These are phyloP conservation scores for Tetragnatha montana DNA, from an alignment of 2,888 invertebrate genomes.

Conservation along the genomic window DNA sequence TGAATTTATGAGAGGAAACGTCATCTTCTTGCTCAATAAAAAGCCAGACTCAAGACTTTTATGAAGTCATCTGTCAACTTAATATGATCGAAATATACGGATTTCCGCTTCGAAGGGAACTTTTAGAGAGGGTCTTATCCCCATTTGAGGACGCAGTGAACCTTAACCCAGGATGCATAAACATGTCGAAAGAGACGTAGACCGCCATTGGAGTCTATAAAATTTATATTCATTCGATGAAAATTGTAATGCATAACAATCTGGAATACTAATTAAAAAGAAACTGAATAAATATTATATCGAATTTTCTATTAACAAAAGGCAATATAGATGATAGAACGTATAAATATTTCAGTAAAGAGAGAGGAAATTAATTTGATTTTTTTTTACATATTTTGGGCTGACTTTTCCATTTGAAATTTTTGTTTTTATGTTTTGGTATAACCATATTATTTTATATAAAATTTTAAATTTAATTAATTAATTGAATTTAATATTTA, in stretches of 20 bases:
- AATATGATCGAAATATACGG: not conserved
- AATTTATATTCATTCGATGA: slow-evolving; percentile 36
- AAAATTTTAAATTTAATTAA: too few relatives aligned
- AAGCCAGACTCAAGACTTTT: slow-evolving; percentile 10
- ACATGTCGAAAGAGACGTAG: slow-evolving; percentile 34
- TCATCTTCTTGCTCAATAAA: slow-evolving; percentile 1
- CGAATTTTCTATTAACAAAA: too few relatives aligned
- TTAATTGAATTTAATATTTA: too few relatives aligned
- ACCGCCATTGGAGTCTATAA: slow-evolving; percentile 45
- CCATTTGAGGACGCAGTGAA: slow-evolving; percentile 4
- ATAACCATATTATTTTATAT: too few relatives aligned
- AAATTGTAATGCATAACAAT: slow-evolving; percentile 8
- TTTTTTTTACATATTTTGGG: too few relatives aligned
- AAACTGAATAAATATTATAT: not conserved
- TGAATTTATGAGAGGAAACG: slow-evolving; percentile 48
- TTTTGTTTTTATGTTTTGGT: too few relatives aligned
- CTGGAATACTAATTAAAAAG: slow-evolving; percentile 32
- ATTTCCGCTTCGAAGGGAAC: slow-evolving; percentile 22
- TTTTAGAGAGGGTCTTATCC: not conserved
- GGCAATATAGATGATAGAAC: too few relatives aligned
- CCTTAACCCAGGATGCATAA: slow-evolving; percentile 30
- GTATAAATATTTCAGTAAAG: too few relatives aligned
- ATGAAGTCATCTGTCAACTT: slow-evolving; percentile 18
- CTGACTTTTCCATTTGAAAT: too few relatives aligned
- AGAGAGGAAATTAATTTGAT: too few relatives aligned